Evolutionary conservation across 2,888 invertebrate species (phyloP).

Genomic region (Magallana nippona): DNA sequence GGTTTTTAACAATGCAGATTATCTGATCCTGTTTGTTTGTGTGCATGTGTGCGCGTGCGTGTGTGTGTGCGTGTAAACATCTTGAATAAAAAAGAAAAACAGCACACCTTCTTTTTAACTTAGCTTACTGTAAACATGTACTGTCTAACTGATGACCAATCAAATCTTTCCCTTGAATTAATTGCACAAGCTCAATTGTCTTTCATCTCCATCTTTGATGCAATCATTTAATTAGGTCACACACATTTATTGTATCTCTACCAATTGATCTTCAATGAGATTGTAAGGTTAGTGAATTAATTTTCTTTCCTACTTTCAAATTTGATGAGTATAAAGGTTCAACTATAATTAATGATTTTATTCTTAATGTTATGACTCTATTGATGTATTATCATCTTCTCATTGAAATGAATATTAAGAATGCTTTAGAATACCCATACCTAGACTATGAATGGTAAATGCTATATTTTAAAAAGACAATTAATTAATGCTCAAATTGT

Average conservation of each 20-base stretch:
- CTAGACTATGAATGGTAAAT: too few relatives aligned
- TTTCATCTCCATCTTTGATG: not conserved
- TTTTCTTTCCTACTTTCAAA: too few relatives aligned
- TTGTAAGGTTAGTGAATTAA: too few relatives aligned
- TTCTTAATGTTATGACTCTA: too few relatives aligned
- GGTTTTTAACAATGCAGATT: constrained; percentile 17
- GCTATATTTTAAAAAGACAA: too few relatives aligned
- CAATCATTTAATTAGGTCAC: not conserved
- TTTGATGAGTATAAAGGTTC: too few relatives aligned
- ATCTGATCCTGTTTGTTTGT: constrained; percentile 4
- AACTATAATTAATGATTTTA: too few relatives aligned
- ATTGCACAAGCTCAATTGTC: not conserved
- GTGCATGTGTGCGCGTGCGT: constrained; percentile 3
- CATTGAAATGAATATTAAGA: too few relatives aligned
- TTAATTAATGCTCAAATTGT: too few relatives aligned
- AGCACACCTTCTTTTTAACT: constrained; percentile 7
- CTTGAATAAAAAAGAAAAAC: not conserved
- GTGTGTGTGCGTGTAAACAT: not conserved
- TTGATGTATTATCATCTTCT: too few relatives aligned
- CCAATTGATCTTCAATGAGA: too few relatives aligned
- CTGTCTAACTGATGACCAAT: not conserved
- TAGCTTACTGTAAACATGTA: not conserved
- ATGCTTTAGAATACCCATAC: too few relatives aligned
- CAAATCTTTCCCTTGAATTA: constrained; percentile 23
- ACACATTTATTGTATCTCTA: not conserved